Percentiles rank a stretch among this genome's conserved stretches.
Evolutionary conservation across 2,113 vertebrate species (phyloP).

Genomic region (Pelecanus crispus): DNA sequence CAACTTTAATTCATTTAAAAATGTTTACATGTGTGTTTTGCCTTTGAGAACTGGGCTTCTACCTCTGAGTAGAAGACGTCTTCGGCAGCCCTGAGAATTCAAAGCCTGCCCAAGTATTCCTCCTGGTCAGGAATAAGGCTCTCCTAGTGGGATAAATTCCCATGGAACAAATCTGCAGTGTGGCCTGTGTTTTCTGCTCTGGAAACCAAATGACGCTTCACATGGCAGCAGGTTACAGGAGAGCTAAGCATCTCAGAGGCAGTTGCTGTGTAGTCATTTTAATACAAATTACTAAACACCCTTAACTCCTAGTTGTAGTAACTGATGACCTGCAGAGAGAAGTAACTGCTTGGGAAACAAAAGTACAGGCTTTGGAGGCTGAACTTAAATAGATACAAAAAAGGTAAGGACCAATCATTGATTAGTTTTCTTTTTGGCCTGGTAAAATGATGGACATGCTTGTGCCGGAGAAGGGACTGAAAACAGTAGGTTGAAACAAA

Average conservation of each 20-base stretch:
- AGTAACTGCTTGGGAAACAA: background rate
- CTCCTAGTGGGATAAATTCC: background rate
- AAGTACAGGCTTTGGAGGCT: background rate
- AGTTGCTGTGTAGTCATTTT: background rate
- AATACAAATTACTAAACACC: background rate
- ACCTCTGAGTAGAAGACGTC: background rate
- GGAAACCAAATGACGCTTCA: background rate
- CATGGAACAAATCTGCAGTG: background rate
- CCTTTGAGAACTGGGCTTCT: background rate
- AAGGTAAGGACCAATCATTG: background rate
- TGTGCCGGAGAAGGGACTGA: background rate
- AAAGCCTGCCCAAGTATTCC: background rate
- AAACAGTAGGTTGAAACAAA: background rate
- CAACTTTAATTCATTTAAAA: background rate
- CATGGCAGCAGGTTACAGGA: background rate
- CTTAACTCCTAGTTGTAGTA: background rate
- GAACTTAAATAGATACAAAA: background rate
- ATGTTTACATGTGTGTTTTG: background rate
- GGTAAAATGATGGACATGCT: background rate
- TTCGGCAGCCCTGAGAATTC: background rate
- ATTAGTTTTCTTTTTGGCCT: background rate
- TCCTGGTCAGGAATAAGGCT: background rate
- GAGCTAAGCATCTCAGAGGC: background rate
- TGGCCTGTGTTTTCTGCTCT: background rate
- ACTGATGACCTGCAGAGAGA: background rate